Conservation (phyloP, 1,140 invertebrate species). For the Musca vetustissima region DNA sequence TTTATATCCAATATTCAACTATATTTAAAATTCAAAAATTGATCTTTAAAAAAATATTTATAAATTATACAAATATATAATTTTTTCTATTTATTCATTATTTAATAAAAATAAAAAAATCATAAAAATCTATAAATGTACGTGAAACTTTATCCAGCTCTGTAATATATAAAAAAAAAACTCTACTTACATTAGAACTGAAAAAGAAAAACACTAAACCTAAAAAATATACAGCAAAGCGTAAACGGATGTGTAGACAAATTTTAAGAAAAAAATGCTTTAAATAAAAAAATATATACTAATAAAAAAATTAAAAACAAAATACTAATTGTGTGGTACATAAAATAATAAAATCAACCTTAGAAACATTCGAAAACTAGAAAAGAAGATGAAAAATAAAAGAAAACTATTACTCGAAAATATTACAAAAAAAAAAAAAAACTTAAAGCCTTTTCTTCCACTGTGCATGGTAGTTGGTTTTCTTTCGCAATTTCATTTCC, state of each 20-base stretch:
- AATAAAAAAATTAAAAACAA: background rate
- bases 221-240: background rate
- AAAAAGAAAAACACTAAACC: background rate
- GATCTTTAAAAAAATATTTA: no score
- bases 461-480: background rate
- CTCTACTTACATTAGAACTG: background rate
- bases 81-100: no score
- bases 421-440: background rate
- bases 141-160: constrained; percentile 19
- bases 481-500: no score
- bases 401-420: constrained; percentile 7
- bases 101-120: no score
- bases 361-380: background rate
- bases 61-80: no score
- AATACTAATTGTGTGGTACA: constrained; percentile 19
- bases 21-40: no score
- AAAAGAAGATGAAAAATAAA: constrained; percentile 10
- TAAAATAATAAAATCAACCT: background rate
- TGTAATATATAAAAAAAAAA: background rate
- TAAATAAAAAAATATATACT: background rate
- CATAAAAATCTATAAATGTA: background rate
- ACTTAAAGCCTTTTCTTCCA: background rate
- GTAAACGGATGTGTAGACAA: constrained; percentile 7
- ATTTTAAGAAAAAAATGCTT: background rate
- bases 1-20: no score